Evolutionary conservation across 2,797 vertebrate species (phyloP).

Genomic region (Sebastiscus albofasciatus): DNA sequence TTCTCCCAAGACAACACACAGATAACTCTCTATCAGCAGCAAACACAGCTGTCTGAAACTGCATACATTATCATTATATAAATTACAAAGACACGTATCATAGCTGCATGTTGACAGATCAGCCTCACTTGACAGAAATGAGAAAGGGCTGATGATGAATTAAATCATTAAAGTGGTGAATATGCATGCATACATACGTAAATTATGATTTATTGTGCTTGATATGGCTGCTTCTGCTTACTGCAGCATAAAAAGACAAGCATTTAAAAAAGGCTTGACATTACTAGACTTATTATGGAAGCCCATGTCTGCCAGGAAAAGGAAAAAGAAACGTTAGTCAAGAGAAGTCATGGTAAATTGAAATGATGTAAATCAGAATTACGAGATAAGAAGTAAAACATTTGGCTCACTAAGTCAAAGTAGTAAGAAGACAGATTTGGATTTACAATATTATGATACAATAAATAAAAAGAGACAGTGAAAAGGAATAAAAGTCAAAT

Average conservation of each 20-base stretch:
- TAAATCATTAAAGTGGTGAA: conserved; percentile 1
- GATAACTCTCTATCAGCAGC: background rate
- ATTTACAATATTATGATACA: too few relatives aligned
- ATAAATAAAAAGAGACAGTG: too few relatives aligned
- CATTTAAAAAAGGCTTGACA: background rate
- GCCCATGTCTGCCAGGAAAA: background rate
- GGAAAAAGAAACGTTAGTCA: background rate
- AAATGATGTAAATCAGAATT: background rate
- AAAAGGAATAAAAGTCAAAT: background rate
- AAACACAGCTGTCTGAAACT: background rate
- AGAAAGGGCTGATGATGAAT: conserved; percentile 5
- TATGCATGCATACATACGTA: background rate
- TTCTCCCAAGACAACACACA: background rate
- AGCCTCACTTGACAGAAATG: background rate
- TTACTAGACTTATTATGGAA: background rate
- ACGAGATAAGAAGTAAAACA: background rate
- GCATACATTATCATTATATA: background rate
- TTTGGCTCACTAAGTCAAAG: background rate
- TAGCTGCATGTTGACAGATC: background rate
- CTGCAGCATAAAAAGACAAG: background rate
- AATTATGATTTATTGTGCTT: background rate
- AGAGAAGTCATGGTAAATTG: background rate
- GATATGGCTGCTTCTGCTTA: background rate
- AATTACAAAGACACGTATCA: background rate
- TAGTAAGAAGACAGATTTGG: background rate